Conservation (phyloP, 2,113 vertebrate genomes). For the Leiothrix lutea region DNA sequence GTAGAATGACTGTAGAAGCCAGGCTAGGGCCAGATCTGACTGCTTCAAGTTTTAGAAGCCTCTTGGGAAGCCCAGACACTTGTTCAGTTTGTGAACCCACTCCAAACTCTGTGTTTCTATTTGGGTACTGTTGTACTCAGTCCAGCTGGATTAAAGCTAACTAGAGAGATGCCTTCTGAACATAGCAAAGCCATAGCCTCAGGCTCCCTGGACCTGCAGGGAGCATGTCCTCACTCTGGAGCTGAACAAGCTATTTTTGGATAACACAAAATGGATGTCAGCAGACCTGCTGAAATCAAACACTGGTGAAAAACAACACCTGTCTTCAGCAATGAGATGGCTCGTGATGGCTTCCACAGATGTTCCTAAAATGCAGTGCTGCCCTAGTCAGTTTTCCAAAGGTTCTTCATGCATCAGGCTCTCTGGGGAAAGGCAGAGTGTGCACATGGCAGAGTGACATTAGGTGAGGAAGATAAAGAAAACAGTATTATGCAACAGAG, state of each 20-base stretch:
- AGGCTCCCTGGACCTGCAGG: not conserved
- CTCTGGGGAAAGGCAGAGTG: not conserved
- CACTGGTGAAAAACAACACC: not conserved
- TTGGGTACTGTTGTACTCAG: not conserved
- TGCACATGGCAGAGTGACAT: not conserved
- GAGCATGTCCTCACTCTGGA: not conserved
- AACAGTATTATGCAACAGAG: not conserved
- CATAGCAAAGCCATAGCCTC: not conserved
- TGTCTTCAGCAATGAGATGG: not conserved
- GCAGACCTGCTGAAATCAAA: not conserved
- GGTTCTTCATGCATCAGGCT: not conserved
- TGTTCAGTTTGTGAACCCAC: not conserved
- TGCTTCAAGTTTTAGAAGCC: not conserved
- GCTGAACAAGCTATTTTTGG: not conserved
- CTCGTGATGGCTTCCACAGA: not conserved
- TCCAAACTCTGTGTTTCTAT: not conserved
- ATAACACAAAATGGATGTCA: not conserved
- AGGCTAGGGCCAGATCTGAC: not conserved
- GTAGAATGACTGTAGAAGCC: not conserved
- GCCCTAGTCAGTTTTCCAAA: not conserved
- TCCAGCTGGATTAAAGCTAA: not conserved
- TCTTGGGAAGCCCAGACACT: not conserved
- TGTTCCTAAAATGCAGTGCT: not conserved
- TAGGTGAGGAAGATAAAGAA: not conserved
- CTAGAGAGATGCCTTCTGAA: not conserved